Evolutionary conservation across 2,113 vertebrate species (phyloP), one percentile per base, ranked within the genome.

Genomic region (Sclerurus mexicanus): DNA sequence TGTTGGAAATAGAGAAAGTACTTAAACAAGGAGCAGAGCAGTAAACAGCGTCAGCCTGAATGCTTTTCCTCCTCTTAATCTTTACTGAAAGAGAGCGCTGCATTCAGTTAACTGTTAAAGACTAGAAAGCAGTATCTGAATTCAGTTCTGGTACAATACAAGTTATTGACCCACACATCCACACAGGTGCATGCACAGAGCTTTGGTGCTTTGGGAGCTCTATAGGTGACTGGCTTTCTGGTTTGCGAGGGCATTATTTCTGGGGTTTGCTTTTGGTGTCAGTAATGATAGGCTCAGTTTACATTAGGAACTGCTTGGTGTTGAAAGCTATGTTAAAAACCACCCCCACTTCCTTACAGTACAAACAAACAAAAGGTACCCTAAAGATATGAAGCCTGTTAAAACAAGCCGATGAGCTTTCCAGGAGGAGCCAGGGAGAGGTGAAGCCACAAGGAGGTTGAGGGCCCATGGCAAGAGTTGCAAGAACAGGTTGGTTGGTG

Each of bases 381-480:
- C 53, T 94, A 95, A 93, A 91, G 94, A 72, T 90, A 97, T 4
- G 31, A 90, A 97, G 94, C 72, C 90, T 96, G 85, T 94, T 96
- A 72, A 81, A 86, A 96, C 95, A 97, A 96, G 85, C 89, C 4
- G 33, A 28, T 94, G 96, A 93, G 93, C 92, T 97, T 95, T 90
- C 49, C 6, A 4, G 44, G 66, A 97, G 96, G 95, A 97, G 76
- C 96, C 31, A 93, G 96, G 95, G 76, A 81, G 86, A 96, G 86
- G 82, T 53, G 39, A 71, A 97, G 28, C 69, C 72, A 53, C 13
- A 3, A 89, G 80, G 79, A 97, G 53, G 87, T 93, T 96, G 94
- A 73, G 91, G 94, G 83, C 85, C 93, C 49, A 52, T 96, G 94
- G 96, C 90, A 96, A 93, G 92, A 97, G 62, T 92, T 96, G 87